Evolutionary conservation across 2,797 vertebrate genomes (phyloP).

Genomic region (Tangara arthus): DNA sequence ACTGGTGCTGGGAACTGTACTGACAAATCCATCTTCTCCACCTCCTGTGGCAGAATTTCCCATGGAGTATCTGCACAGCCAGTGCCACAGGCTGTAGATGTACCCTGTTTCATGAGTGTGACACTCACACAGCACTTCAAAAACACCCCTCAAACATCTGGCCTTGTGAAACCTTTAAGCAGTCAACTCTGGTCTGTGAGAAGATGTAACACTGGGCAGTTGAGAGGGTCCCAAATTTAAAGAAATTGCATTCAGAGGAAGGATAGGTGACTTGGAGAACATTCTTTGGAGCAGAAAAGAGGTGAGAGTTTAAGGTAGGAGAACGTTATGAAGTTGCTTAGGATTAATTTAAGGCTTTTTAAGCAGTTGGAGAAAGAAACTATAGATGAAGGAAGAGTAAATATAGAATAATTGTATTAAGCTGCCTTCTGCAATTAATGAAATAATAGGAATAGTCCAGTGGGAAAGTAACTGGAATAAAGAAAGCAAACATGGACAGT

Average conservation of each 20-base stretch:
- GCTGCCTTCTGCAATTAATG: neutral
- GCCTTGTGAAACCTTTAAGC: neutral
- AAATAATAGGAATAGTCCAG: neutral
- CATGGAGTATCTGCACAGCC: neutral
- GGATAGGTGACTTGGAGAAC: neutral
- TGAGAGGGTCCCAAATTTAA: neutral
- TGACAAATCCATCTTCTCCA: neutral
- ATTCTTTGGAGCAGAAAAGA: neutral
- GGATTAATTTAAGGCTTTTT: neutral
- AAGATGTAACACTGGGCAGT: neutral
- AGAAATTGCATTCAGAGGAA: neutral
- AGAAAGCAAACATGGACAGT: neutral
- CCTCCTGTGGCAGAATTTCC: neutral
- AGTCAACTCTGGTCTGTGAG: neutral
- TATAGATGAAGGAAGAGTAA: neutral
- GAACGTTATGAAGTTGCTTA: neutral
- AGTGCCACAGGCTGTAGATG: neutral
- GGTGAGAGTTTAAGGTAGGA: neutral
- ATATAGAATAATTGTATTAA: neutral
- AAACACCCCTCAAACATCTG: neutral
- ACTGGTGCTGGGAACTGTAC: rapidly evolving
- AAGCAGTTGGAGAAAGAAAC: neutral
- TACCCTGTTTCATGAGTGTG: neutral
- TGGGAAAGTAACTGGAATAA: neutral
- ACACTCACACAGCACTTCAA: neutral